Percentiles rank a stretch among this genome's conserved stretches.
Evolutionary conservation across 2,888 invertebrate species (phyloP).

Genomic region (Nasonovia ribisnigri): DNA sequence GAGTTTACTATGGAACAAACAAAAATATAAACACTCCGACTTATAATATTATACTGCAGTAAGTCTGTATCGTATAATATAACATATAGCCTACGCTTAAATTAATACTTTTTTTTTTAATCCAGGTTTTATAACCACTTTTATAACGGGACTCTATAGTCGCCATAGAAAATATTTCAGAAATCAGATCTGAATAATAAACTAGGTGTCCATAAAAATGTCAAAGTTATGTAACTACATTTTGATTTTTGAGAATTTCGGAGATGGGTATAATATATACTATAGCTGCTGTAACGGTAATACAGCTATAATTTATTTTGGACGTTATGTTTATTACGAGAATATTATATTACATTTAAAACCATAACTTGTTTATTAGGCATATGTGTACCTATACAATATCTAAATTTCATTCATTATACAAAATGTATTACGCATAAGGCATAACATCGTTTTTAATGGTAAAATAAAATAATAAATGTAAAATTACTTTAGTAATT

Average conservation of each 20-base stretch:
- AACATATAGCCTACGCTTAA: background rate
- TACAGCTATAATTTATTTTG: background rate
- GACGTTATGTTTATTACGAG: background rate
- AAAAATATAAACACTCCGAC: background rate
- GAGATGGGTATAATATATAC: background rate
- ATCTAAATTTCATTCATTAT: no score
- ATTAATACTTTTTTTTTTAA: background rate
- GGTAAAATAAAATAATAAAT: no score
- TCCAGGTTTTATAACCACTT: conserved; percentile 20
- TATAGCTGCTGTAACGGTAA: conserved; percentile 37
- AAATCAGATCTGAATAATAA: conserved; percentile 36
- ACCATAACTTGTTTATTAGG: background rate
- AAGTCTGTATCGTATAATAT: background rate
- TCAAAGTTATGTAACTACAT: background rate
- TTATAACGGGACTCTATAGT: no score
- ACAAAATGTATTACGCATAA: no score
- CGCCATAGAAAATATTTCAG: background rate
- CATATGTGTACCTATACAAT: background rate
- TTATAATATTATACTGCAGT: background rate
- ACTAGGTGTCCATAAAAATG: background rate
- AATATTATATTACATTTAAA: conserved; percentile 15
- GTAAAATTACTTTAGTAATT: no score
- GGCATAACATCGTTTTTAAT: no score
- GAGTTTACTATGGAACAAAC: no score
- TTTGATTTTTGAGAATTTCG: background rate